Base-by-base conservation (phyloP, 92 coral and sea anemone species). In the Diadumene lineata region DNA sequence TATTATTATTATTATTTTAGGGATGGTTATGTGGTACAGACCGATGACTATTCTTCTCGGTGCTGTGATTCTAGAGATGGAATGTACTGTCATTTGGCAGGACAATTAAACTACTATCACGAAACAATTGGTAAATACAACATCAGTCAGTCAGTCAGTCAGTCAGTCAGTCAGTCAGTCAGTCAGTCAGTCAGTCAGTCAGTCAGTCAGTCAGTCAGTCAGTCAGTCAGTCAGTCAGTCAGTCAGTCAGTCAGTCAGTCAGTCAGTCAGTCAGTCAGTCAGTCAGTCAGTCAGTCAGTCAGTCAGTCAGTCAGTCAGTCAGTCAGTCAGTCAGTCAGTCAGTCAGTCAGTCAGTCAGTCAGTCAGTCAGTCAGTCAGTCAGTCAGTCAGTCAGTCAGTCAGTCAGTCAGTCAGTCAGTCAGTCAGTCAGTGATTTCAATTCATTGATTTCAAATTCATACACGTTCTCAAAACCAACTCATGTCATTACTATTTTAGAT, bases 21-120 rank as follows among this genome's bases (percentile, higher is more conserved):
- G 34, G 81, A 76, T 32, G 81, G 81, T 16, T 76, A 61, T 66
- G 62, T 76, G 6, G 21, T 76, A 19, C 81, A 76, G 18, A 66
- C 64, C 31, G 81, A 76, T 51, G 81, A 76, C 13, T 76, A 18
- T 26, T 6, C 48, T 38, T 11, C 73, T n/a, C 53, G 81, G 11
- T 64, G 81, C 50, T 76, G 81, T 66, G 81, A 76, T 18, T 34
- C 63, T 7, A 64, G 73, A 17, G 81, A 76, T 10, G 70, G 81
- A 13, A 53, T 76, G 73, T 76, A 73, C 25, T 76, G 81, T 34
- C 81, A 76, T 34, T 32, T 76, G 29, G 60, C 79, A 30, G 79
- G 79, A 25, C 81, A 76, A 55, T 27, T 76, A 23, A 65, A 70
- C 50, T 76, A 73, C 26, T 76, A 76, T 23, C 53, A 66, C 22